Evolutionary conservation across 1,140 invertebrate genomes (phyloP), one percentile per base, ranked within the genome.

Genomic region (Calliphora vicina): DNA sequence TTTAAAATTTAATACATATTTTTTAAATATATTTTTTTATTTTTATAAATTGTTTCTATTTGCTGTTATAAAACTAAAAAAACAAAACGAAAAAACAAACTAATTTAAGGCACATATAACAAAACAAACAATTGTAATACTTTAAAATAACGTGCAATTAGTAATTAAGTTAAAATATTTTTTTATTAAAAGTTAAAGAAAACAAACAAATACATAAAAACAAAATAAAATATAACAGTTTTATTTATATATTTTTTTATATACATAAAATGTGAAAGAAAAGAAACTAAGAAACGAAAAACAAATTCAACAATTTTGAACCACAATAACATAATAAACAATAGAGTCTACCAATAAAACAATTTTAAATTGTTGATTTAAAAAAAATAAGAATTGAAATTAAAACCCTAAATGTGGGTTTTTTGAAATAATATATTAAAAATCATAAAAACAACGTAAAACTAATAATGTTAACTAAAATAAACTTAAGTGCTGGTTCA

Each of bases 151-250:
- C 20, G 57, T 67, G 57, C 57, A 67, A 67, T 67, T 67, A 67
- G 57, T 67, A 20, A 67, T 67, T 67, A 67, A 67, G 57, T 67
- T 67, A 23, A 67, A 67, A 67, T 67, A 67, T 67, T 67, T 67
- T 67, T 67, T 67, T 67, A 67, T 57, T 4, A 4, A 57, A 57
- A 67, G 20, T 67, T 20, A 67, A 67, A 67, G 9, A 25, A 10
- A 67, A 67, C 10, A 67, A 67, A 23, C 6, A 67, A 67, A 67
- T 10, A 67, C 57, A 67, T 23, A 67, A 13, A 57, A 67, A 67
- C 9, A 67, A 67, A 67, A 67, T 25, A 1, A 67, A 67, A 67
- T 61, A 61, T 1, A 23, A 23, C 9, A 67, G 3, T 67, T 67
- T 67, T 67, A 67, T 67, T 67, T 67, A 35, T 57, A 57, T 57